Conservation (phyloP, 2,113 vertebrate genomes). For the Chamaetylas fuelleborni region DNA sequence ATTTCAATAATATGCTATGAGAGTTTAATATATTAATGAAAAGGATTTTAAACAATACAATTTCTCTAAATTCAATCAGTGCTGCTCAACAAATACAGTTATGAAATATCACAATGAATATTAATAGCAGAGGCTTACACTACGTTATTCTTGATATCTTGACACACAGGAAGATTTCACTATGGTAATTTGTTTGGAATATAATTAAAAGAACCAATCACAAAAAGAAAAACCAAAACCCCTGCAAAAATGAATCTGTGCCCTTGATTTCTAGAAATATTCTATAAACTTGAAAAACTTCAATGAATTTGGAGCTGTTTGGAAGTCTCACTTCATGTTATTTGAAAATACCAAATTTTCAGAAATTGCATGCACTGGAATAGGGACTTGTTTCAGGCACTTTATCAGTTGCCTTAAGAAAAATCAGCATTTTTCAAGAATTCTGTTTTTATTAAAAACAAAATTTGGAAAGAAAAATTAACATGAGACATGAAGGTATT, state of each 20-base stretch:
- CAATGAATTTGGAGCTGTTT: not conserved
- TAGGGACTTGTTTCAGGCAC: not conserved
- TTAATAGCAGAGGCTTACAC: not conserved
- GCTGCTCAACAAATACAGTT: not conserved
- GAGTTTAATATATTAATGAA: conserved; percentile 26
- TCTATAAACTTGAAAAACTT: not conserved
- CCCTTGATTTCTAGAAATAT: not conserved
- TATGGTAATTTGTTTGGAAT: not conserved
- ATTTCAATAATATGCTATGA: not conserved
- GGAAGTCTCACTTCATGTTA: not conserved
- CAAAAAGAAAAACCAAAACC: not conserved
- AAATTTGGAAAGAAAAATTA: not conserved
- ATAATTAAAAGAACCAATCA: not conserved
- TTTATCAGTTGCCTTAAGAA: not conserved
- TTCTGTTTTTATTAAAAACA: not conserved
- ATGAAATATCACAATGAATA: conserved; percentile 10
- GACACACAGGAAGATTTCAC: not conserved
- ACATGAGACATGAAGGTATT: not conserved
- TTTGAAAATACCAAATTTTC: not conserved
- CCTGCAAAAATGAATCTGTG: not conserved
- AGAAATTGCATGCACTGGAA: not conserved
- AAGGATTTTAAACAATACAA: conserved; percentile 13
- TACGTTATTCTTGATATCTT: not conserved
- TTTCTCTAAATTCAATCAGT: conserved; percentile 37
- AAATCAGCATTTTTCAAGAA: not conserved